Evolutionary conservation across 1,140 invertebrate species (phyloP).

Genomic region (Cyclina sinensis): DNA sequence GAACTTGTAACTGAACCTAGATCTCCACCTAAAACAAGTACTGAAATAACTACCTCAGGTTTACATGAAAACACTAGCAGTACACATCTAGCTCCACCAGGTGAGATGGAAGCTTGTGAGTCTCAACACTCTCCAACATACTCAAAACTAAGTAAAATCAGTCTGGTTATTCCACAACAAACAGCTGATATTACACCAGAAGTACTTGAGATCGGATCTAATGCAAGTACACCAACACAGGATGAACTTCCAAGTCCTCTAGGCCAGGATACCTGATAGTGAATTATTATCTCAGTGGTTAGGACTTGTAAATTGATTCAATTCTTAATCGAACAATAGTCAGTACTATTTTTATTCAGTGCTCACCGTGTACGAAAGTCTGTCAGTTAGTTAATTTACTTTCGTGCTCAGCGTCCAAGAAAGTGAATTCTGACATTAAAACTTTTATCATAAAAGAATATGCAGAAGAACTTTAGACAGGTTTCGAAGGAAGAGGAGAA

Average conservation of each 20-base stretch:
- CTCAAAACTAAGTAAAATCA: constrained; percentile 37
- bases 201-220: constrained; percentile 58
- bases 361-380: too few species aligned
- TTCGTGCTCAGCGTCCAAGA: too few species aligned
- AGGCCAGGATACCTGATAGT: constrained; percentile 1
- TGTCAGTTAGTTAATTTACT: too few species aligned
- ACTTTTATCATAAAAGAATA: too few species aligned
- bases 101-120: neutral
- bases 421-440: too few species aligned
- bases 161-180: neutral
- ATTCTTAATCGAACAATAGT: too few species aligned
- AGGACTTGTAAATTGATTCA: too few species aligned
- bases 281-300: too few species aligned
- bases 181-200: constrained; percentile 44
- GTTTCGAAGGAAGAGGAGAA: too few species aligned
- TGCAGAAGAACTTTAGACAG: too few species aligned
- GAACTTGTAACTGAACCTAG: neutral
- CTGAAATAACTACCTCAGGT: constrained; percentile 15
- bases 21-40: neutral
- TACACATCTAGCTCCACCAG: neutral
- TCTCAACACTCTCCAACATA: constrained; percentile 23
- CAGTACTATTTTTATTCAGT: too few species aligned
- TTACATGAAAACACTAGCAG: constrained; percentile 26
- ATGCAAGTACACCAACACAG: constrained; percentile 60
- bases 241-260: constrained; percentile 61